These are phyloP conservation scores for Mastomys natalensis DNA, from an alignment of 2,113 vertebrate genomes.

Conservation along the genomic window DNA sequence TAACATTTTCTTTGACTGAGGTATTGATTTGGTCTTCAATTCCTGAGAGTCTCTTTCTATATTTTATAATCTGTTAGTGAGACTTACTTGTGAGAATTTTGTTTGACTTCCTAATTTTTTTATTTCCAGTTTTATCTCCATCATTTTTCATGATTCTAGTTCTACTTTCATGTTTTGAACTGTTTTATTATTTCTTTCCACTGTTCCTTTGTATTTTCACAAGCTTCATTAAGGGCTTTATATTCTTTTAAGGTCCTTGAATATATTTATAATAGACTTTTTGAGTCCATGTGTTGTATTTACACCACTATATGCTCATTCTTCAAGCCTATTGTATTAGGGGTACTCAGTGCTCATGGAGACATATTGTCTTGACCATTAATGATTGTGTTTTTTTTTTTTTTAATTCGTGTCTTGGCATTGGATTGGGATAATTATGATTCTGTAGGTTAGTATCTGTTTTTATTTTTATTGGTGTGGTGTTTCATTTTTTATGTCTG, in stretches of 20 bases:
- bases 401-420: neutral
- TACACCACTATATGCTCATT: neutral
- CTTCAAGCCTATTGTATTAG: neutral
- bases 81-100: neutral
- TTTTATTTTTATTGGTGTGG: neutral
- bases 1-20: neutral
- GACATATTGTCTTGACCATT: neutral
- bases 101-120: neutral
- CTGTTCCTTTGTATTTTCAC: neutral
- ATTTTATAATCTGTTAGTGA: neutral
- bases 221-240: neutral
- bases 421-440: neutral
- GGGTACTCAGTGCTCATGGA: neutral
- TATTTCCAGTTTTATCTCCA: neutral
- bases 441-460: neutral
- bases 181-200: neutral
- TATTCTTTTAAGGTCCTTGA: neutral
- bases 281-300: neutral
- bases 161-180: neutral
- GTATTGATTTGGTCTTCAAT: neutral
- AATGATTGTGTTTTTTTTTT: neutral
- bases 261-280: neutral
- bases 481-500: neutral
- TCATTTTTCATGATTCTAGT: neutral
- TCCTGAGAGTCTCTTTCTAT: neutral